These are phyloP conservation scores for Plusia festucae DNA, from an alignment of 2,888 invertebrate genomes.

Conservation along the genomic window DNA sequence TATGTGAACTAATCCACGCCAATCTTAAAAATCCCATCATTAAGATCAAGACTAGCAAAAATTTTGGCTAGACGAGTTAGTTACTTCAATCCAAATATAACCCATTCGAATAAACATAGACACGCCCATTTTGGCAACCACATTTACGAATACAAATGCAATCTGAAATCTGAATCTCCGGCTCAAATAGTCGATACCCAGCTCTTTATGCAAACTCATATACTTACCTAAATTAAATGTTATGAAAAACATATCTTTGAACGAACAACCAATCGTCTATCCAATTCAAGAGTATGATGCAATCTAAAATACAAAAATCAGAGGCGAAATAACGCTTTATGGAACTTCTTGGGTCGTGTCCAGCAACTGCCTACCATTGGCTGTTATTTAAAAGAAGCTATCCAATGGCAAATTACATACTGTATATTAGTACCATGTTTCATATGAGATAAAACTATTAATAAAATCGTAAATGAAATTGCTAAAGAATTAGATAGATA, in stretches of 20 bases:
- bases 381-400: background rate
- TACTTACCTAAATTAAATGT: no score
- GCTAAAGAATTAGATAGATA: background rate
- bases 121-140: constrained; percentile 1
- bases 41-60: no score
- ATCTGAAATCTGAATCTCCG: background rate
- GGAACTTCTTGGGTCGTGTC: background rate
- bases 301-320: background rate
- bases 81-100: background rate
- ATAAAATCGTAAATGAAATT: background rate
- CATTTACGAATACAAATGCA: background rate
- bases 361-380: constrained; percentile 2
- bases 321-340: background rate
- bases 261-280: background rate
- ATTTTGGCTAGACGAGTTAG: background rate
- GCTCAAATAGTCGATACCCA: background rate
- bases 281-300: background rate
- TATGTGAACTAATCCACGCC: no score
- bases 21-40: no score
- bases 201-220: no score
- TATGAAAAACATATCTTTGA: no score
- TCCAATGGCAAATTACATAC: background rate
- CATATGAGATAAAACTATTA: background rate
- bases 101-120: background rate
- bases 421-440: background rate